These are phyloP conservation scores for Cordilura impudica DNA, from an alignment of 2,888 invertebrate species.

Conservation along the genomic window DNA sequence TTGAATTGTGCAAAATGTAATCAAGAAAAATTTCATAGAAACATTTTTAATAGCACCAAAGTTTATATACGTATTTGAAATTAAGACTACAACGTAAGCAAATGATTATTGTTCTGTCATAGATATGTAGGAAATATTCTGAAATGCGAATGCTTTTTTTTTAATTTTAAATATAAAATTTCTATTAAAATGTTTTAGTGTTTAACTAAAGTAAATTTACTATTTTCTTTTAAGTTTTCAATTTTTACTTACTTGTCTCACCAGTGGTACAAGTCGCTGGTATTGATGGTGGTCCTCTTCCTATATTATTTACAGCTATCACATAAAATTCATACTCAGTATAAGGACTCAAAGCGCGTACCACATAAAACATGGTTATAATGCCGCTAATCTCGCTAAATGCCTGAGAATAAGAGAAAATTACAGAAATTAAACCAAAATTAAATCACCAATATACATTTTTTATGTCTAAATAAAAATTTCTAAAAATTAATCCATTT, in stretches of 20 bases:
- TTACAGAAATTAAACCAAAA: background rate
- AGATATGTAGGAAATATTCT: no score
- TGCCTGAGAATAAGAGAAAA: conserved; percentile 80
- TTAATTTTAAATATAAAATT: no score
- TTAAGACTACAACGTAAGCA: no score
- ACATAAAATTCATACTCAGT: conserved; percentile 98
- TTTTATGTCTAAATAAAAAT: background rate
- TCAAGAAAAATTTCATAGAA: no score
- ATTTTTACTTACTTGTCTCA: conserved; percentile 89
- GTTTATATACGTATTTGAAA: no score
- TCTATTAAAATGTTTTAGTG: no score
- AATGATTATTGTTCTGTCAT: no score
- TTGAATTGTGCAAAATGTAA: no score
- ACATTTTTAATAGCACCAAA: no score
- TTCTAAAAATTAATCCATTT: no score
- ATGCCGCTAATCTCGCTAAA: conserved; percentile 96
- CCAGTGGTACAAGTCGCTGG: conserved; percentile 96
- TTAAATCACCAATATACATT: background rate
- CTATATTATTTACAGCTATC: conserved; percentile 95
- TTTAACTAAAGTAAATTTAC: background rate
- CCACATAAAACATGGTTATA: conserved; percentile 94
- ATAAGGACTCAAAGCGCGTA: conserved; percentile 93
- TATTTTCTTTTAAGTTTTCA: background rate
- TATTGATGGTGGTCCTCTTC: conserved; percentile 92
- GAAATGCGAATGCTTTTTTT: no score